Conservation (phyloP, 2,113 vertebrate species). For the Ciconia boyciana region DNA sequence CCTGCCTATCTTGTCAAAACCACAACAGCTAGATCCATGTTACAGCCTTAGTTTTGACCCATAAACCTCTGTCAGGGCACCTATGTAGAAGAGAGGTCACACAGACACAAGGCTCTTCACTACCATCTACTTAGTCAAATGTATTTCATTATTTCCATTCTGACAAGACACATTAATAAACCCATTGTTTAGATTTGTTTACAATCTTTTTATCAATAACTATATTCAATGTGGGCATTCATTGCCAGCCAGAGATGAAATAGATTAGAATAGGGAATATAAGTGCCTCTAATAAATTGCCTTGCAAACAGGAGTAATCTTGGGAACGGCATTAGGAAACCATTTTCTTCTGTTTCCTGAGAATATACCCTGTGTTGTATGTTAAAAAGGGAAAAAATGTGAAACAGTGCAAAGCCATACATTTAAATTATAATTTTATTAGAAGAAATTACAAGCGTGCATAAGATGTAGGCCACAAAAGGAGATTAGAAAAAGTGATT, state of each 20-base stretch:
- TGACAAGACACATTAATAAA: constrained; percentile 1
- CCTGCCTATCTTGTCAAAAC: neutral
- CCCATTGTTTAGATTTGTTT: neutral
- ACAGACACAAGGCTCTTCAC: neutral
- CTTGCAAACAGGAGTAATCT: neutral
- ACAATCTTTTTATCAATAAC: neutral
- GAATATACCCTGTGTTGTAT: neutral
- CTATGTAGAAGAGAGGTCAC: neutral
- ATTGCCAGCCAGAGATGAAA: neutral
- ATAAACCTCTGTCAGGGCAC: neutral
- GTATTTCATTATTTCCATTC: neutral
- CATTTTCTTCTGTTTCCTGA: neutral
- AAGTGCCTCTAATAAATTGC: neutral
- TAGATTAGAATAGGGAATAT: neutral
- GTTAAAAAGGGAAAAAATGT: neutral
- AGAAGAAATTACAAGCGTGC: neutral
- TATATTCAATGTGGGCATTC: neutral
- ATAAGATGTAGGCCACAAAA: neutral
- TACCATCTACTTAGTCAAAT: neutral
- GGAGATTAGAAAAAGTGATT: neutral
- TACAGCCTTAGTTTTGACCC: neutral
- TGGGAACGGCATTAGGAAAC: neutral
- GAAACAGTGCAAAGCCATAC: neutral
- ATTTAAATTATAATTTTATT: neutral
- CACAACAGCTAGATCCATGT: neutral